Evolutionary conservation across 2,888 invertebrate species (phyloP), one percentile per base, ranked within the genome.

Genomic region (Hydriomena furcata): DNA sequence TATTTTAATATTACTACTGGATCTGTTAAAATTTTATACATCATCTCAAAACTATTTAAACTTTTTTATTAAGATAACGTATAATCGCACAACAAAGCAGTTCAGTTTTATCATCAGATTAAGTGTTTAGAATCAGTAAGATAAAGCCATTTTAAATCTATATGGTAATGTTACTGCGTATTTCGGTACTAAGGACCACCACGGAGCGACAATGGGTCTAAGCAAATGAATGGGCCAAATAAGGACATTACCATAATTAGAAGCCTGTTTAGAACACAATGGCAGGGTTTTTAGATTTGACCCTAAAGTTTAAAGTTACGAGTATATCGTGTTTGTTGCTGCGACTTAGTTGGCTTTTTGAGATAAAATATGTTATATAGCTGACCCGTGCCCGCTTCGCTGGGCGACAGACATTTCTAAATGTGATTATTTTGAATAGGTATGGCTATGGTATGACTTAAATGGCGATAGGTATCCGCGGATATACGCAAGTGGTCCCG

Each of bases 121-220:
- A 58, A 56, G 58, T 58, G 62, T 62, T 65, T 64, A 55, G 50
- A 59, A 58, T 49, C 51, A 49, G 44, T 34, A 38, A 68, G 69
- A 69, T 73, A 71, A 55, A 68, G 56, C 58, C 57, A 48, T 64
- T 71, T 68, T 61, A 58, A 68, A 66, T 73, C 60, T 71, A 73
- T 71, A 73, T 67, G 71, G 63, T 69, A 76, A 75, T 75, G 64
- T 53, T 34, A 47, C 45, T 34, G 27, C 60, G 27, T 35, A 23
- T 30, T 28, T 58, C 63, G 63, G 59, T 62, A 58, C 58, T 55
- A 62, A 58, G 55, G 60, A 59, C 46, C 44, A 52, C 58, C 58
- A 50, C 55, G 45, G 32, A 45, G 51, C 55, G 46, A 61, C 60
- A 56, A 62, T 56, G 53, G 34, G 47, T 44, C 40, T 30, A 28